Evolutionary conservation across 2,888 invertebrate species (phyloP).

Genomic region (Camptogramma bilineatum): DNA sequence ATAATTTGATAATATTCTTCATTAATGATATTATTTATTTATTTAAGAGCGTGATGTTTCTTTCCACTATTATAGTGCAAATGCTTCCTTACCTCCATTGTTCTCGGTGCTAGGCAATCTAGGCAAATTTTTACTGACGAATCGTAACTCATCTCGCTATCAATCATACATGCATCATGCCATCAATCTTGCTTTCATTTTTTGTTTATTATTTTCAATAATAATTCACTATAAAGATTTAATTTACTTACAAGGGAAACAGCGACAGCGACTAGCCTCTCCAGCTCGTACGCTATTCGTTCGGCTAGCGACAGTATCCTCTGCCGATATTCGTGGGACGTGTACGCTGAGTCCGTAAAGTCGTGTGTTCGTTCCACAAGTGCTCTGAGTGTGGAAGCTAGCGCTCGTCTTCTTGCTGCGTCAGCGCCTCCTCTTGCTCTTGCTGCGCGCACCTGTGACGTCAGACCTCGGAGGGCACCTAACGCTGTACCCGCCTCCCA

Average conservation of each 20-base stretch:
- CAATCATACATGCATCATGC: too few relatives aligned
- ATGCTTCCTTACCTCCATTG: too few relatives aligned
- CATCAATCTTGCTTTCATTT: too few relatives aligned
- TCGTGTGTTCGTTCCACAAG: slow-evolving; percentile 98
- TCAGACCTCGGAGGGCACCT: slow-evolving; percentile 93
- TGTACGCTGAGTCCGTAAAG: slow-evolving; percentile 99
- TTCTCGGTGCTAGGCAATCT: too few relatives aligned
- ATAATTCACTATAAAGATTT: too few relatives aligned
- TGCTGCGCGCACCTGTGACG: slow-evolving; percentile 94
- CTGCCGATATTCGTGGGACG: slow-evolving; percentile 98
- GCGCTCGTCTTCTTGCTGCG: slow-evolving; percentile 88
- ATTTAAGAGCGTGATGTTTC: too few relatives aligned
- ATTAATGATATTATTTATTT: too few relatives aligned
- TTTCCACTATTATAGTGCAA: too few relatives aligned
- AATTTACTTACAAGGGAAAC: slow-evolving; percentile 89
- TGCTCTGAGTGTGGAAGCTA: slow-evolving; percentile 94
- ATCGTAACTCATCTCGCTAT: too few relatives aligned
- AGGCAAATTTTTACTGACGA: too few relatives aligned
- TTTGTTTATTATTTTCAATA: too few relatives aligned
- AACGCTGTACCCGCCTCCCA: slow-evolving; percentile 89
- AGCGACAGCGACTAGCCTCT: slow-evolving; percentile 94
- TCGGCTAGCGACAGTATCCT: slow-evolving; percentile 96
- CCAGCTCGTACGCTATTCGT: slow-evolving; percentile 95
- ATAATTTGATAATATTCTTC: too few relatives aligned
- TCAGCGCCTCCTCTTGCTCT: slow-evolving; percentile 90